Evolutionary conservation across 2,113 vertebrate species (phyloP).

Genomic region (Delphinus delphis): DNA sequence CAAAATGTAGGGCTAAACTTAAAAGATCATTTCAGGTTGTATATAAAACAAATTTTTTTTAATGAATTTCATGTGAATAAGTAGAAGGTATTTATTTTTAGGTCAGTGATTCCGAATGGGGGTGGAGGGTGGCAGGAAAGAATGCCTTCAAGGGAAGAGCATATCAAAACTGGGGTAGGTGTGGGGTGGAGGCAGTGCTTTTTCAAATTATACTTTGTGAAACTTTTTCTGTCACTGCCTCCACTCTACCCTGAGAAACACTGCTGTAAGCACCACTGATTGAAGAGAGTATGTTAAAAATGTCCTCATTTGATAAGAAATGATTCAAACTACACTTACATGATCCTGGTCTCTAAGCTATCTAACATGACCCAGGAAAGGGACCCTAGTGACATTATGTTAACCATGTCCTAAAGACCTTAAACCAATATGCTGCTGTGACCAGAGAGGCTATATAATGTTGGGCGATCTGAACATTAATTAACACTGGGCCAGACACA

Average conservation of each 20-base stretch:
- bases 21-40: neutral
- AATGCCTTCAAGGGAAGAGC: neutral
- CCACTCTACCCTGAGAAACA: neutral
- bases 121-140: neutral
- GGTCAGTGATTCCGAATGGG: neutral
- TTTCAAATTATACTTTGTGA: conserved; percentile 22
- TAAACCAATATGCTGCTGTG: neutral
- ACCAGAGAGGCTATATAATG: conserved; percentile 13
- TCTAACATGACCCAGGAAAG: neutral
- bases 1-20: neutral
- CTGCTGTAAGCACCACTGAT: neutral
- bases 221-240: conserved; percentile 16
- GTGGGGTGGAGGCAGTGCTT: neutral
- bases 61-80: conserved; percentile 14
- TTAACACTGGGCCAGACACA: neutral
- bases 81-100: conserved; percentile 5
- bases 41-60: neutral
- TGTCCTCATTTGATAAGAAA: conserved; percentile 22
- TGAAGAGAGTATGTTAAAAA: conserved; percentile 30
- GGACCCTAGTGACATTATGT: neutral
- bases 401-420: neutral
- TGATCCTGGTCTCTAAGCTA: neutral
- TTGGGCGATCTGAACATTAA: neutral
- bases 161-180: neutral
- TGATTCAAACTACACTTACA: neutral